Percentiles rank a stretch among this genome's conserved stretches.
Conservation (phyloP, 2,888 invertebrate genomes). For the Resseliella maxima region DNA sequence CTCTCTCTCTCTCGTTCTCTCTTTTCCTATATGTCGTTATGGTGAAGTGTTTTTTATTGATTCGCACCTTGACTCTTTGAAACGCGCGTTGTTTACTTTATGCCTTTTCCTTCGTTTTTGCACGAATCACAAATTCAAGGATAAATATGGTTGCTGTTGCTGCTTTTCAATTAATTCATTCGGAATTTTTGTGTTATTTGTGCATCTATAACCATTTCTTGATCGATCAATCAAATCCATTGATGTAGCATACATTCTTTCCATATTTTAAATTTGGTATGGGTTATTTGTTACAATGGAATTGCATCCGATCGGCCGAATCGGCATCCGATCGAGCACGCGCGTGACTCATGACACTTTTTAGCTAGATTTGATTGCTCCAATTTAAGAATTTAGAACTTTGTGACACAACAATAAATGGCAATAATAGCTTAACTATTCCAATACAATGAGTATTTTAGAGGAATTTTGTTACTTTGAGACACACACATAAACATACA, state of each 20-base stretch:
- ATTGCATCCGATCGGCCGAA: neutral
- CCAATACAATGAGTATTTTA: neutral
- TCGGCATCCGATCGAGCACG: neutral
- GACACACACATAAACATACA: too few species aligned
- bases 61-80: slow-evolving; percentile 55
- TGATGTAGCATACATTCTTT: neutral
- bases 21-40: too few species aligned
- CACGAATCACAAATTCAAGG: slow-evolving; percentile 47
- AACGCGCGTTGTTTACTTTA: slow-evolving; percentile 13
- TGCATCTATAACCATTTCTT: slow-evolving; percentile 57
- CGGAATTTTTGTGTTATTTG: neutral
- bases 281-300: neutral
- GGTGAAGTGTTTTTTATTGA: neutral
- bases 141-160: neutral
- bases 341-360: neutral
- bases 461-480: slow-evolving; percentile 10
- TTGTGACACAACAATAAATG: slow-evolving; percentile 12
- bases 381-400: neutral
- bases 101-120: slow-evolving; percentile 6
- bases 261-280: too few species aligned
- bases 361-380: neutral
- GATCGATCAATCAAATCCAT: slow-evolving; percentile 57
- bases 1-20: too few species aligned
- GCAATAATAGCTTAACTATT: neutral
- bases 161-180: neutral